Evolutionary conservation across 1,140 invertebrate genomes (phyloP).

Genomic region (Drosophila trapezifrons): DNA sequence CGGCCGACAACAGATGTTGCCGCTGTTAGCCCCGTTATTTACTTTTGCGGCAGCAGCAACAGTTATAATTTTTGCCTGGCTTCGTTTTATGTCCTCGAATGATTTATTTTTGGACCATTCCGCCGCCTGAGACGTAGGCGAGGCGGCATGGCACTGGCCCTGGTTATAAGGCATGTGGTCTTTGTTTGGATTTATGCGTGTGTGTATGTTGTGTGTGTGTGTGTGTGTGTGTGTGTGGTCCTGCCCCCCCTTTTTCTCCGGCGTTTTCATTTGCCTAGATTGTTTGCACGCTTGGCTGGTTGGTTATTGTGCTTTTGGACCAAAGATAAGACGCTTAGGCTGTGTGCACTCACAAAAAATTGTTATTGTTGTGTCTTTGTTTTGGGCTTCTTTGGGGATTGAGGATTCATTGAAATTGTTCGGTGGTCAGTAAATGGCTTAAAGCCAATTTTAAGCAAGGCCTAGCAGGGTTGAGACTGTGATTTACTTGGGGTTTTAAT

Average conservation of each 20-base stretch:
- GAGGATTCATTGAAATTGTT: slow-evolving; percentile 23
- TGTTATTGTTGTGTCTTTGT: slow-evolving; percentile 31
- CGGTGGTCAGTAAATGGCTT: slow-evolving; percentile 28
- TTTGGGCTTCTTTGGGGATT: neutral
- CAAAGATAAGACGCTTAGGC: slow-evolving; percentile 74
- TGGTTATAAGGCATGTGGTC: slow-evolving; percentile 70
- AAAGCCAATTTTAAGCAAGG: slow-evolving; percentile 27
- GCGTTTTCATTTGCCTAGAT: slow-evolving; percentile 48
- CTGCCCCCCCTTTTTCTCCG: neutral
- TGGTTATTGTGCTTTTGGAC: slow-evolving; percentile 64
- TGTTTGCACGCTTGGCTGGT: slow-evolving; percentile 70
- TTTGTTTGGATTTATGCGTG: slow-evolving; percentile 78
- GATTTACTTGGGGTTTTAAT: neutral
- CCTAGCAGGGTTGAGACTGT: neutral
- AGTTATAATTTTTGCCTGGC: slow-evolving; percentile 81
- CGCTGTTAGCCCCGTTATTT: slow-evolving; percentile 72
- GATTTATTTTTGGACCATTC: slow-evolving; percentile 73
- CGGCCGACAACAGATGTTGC: slow-evolving; percentile 58
- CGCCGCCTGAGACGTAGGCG: slow-evolving; percentile 36
- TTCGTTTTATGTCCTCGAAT: slow-evolving; percentile 80
- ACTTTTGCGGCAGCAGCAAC: slow-evolving; percentile 75
- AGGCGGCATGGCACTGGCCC: slow-evolving; percentile 29
- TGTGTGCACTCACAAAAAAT: slow-evolving; percentile 34
- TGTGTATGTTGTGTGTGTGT: slow-evolving; percentile 29
- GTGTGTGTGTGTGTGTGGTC: slow-evolving; percentile 44